Evolutionary conservation across 2,797 vertebrate genomes (phyloP).

Genomic region (Tamandua tetradactyla): DNA sequence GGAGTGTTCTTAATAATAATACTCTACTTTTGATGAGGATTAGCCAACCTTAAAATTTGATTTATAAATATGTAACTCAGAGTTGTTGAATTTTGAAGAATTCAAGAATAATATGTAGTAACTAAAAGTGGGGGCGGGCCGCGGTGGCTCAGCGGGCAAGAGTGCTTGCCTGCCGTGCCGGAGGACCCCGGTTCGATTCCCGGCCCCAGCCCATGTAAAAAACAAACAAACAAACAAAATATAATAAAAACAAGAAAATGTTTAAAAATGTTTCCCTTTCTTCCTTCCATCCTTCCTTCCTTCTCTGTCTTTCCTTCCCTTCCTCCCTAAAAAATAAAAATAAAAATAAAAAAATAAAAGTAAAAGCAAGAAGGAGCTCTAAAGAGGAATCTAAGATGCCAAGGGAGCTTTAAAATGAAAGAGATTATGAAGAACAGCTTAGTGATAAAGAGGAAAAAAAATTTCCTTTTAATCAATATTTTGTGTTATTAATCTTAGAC

Average conservation of each 20-base stretch:
- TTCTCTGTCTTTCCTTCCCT: no score
- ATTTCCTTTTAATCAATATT: slow-evolving; percentile 42
- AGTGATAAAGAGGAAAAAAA: neutral
- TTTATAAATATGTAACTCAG: neutral
- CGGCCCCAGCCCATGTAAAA: no score
- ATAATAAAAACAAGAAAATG: no score
- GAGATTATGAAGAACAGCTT: neutral
- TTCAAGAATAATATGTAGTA: neutral
- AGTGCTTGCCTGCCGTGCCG: no score
- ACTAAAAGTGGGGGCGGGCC: no score
- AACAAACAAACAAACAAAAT: no score
- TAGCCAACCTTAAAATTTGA: neutral
- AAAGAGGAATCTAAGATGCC: neutral
- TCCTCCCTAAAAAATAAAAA: no score
- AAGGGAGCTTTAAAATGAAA: slow-evolving; percentile 22
- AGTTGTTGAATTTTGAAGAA: neutral
- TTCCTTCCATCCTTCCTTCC: no score
- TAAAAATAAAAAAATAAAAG: no score
- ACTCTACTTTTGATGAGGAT: neutral
- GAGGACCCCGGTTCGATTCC: no score
- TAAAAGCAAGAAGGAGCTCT: neutral
- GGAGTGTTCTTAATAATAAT: neutral
- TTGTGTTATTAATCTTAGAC: neutral
- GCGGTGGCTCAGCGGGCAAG: no score
- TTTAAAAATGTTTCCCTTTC: no score